Base-by-base conservation (phyloP, 1,140 invertebrate genomes). In the Chrysoperla carnea region DNA sequence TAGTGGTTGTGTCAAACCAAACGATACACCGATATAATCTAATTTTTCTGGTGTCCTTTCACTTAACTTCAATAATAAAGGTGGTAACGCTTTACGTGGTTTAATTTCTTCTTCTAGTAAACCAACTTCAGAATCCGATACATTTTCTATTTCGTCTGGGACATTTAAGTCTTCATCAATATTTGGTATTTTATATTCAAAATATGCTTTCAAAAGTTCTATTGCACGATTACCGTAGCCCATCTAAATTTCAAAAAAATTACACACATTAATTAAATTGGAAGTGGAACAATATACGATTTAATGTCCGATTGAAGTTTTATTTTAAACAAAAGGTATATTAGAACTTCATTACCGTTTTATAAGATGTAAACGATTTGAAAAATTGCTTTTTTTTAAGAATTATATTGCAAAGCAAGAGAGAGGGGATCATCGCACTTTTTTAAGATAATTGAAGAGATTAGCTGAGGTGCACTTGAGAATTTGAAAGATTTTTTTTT, bases 21-120 rank as follows among this genome's bases (percentile, higher is more conserved):
- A 96, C 1, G 90, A 93, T 6, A 95, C 93, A 8, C 93, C 94
- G 4, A 99, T 56, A 56, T 99, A 99, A 61, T 97, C 84, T 12
- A 99, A 61, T 42, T 67, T 63, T 61, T 99, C 94, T 0, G 93
- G 78, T 28, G 60, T 63, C 45, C 94, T 65, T 63, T 99, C 91
- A 36, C 67, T 78, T 36, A 99, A 57, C 50, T 83, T 78, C 39
- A 79, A 63, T 9, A 87, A 55, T 1, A 87, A 61, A 0, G 83
- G 82, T 9, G 83, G 81, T 12, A 85, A 68, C 6, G 68, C 67
- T 42, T 68, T 67, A 36, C 76, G 57, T 9, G 78, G 78, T 52
- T 71, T 67, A 27, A 81, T 76, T 35, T 56, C 64, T 57, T 82
- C 79, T 49, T 76, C 61, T 6, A 78, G 51, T 36, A 81, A 54